Percentiles rank a stretch among this genome's conserved stretches.
phyloP scores from a whole-genome alignment of 92 coral and sea anemone species.

The Actinostola sp. region DNA sequence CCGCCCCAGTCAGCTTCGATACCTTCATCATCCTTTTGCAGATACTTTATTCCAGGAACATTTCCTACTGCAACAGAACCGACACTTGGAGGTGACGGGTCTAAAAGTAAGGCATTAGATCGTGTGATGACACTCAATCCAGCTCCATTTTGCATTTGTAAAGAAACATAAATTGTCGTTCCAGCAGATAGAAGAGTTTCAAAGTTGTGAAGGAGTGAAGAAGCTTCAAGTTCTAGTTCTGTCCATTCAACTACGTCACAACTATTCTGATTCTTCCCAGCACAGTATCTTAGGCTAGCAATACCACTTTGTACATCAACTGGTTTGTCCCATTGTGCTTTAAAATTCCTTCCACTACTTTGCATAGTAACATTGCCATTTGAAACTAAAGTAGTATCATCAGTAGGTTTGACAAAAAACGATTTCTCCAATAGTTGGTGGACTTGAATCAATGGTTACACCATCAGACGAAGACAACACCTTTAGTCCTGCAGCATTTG shows the following conservation, averaged over 20 bases:
- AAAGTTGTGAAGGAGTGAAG: slow-evolving; percentile 25
- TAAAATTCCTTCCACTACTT: slow-evolving; percentile 40
- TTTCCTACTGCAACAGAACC: slow-evolving; percentile 77
- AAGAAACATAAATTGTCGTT: slow-evolving; percentile 48
- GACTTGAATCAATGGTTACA: slow-evolving; percentile 71
- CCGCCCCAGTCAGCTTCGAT: slow-evolving; percentile 77
- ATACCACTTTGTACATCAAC: slow-evolving; percentile 77
- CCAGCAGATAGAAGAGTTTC: slow-evolving; percentile 73
- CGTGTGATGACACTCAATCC: slow-evolving; percentile 56
- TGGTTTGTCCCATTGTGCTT: slow-evolving; percentile 62
- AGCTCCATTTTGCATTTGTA: slow-evolving; percentile 79
- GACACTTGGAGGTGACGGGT: slow-evolving; percentile 69
- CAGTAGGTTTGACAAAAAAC: slow-evolving; percentile 16
- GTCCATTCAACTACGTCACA: slow-evolving; percentile 71
- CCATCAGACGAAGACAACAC: slow-evolving; percentile 78
- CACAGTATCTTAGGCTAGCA: slow-evolving; percentile 59
- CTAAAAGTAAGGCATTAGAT: slow-evolving; percentile 69
- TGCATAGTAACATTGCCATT: slow-evolving; percentile 27
- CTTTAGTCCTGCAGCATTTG: slow-evolving; percentile 87
- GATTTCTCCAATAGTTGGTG: slow-evolving; percentile 61
- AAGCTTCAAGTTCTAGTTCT: slow-evolving; percentile 23
- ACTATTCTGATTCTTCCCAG: slow-evolving; percentile 38
- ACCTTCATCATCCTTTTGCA: slow-evolving; percentile 63
- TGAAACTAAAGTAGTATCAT: slow-evolving; percentile 1
- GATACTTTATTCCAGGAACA: slow-evolving; percentile 47